phyloP scores from a whole-genome alignment of 2,888 invertebrate genomes.

The Anaspis maculata region DNA sequence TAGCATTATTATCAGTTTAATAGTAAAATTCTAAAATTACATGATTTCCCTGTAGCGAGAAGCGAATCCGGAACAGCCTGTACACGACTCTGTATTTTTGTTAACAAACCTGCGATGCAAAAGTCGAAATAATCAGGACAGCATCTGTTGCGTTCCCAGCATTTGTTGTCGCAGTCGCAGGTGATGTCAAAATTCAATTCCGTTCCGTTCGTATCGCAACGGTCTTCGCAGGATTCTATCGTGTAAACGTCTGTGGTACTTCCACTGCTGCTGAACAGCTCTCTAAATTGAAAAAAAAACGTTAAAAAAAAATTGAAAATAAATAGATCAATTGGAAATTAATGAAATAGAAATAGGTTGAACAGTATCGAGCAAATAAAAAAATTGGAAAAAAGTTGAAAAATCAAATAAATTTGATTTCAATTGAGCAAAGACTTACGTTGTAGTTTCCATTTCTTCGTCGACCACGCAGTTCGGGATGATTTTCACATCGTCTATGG shows the following conservation, averaged over 20 bases:
- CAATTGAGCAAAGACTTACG: slow-evolving; percentile 23
- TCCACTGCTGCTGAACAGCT: slow-evolving; percentile 25
- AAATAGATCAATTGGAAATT: too few relatives aligned
- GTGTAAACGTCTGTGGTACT: slow-evolving; percentile 29
- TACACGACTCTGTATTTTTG: too few relatives aligned
- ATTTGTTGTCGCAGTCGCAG: slow-evolving; percentile 55
- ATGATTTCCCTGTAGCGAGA: too few relatives aligned
- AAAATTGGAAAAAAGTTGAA: too few relatives aligned
- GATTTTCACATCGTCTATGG: slow-evolving; percentile 70
- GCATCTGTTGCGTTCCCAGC: slow-evolving; percentile 49
- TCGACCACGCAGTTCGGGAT: slow-evolving; percentile 47
- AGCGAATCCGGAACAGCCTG: too few relatives aligned
- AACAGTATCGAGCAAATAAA: too few relatives aligned
- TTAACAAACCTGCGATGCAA: slow-evolving; percentile 41
- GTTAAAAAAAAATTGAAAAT: too few relatives aligned
- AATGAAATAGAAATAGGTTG: too few relatives aligned
- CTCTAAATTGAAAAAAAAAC: slow-evolving; percentile 2
- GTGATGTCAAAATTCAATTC: slow-evolving; percentile 20
- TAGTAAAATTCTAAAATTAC: too few relatives aligned
- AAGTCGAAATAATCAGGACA: slow-evolving; percentile 58
- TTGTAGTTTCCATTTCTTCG: slow-evolving; percentile 29
- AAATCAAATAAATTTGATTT: too few relatives aligned
- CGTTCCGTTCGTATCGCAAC: slow-evolving; percentile 38
- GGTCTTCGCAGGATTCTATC: slow-evolving; percentile 47
- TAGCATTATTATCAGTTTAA: too few relatives aligned